Evolutionary conservation across 1,140 invertebrate species (phyloP), one percentile per base, ranked within the genome.

Genomic region (Vanessa atalanta): DNA sequence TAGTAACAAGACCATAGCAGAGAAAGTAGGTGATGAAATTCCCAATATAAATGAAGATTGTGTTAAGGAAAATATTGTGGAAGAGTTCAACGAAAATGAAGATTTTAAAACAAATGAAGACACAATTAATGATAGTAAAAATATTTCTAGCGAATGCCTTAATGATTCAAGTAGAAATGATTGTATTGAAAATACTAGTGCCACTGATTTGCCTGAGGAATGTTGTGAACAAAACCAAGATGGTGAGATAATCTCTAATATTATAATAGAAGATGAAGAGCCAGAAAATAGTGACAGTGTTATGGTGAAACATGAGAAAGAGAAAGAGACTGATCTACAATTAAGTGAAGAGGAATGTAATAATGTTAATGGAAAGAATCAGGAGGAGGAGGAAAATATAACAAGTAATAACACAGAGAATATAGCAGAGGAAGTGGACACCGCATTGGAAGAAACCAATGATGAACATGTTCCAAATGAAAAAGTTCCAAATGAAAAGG

Each of bases 11-110:
- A 79, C 70, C 31, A 48, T 80, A 65, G 77, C 83, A 72, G 79
- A 83, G 26, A 70, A 81, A 66, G 60, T 85, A 16, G 72, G 73
- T 67, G 75, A 74, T 47, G 78, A 77, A 43, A 70, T 77, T 61
- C 48, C 53, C 11, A 60, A 65, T 61, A 64, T 68, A n/a, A 79
- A 80, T 31, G 81, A 86, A 51, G 80, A 84, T 63, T 80, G 78
- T 50, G 70, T 79, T 73, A 61, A 81, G n/a, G 51, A 68, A 55
- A 51, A 20, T 23, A 13, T 61, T 15, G 57, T 31, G 7, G 26
- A 61, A 61, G 7, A 37, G 11, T 61, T 23, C 14, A 16, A 61
- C 31, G 20, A 61, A 61, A 61, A 31, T 61, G 57, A 37, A 15
- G 13, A 61, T n/a, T 16, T 3, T 15, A 26, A 31, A 37, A 31